Conservation (phyloP, 2,113 vertebrate species). For the Sakesphorus luctuosus region DNA sequence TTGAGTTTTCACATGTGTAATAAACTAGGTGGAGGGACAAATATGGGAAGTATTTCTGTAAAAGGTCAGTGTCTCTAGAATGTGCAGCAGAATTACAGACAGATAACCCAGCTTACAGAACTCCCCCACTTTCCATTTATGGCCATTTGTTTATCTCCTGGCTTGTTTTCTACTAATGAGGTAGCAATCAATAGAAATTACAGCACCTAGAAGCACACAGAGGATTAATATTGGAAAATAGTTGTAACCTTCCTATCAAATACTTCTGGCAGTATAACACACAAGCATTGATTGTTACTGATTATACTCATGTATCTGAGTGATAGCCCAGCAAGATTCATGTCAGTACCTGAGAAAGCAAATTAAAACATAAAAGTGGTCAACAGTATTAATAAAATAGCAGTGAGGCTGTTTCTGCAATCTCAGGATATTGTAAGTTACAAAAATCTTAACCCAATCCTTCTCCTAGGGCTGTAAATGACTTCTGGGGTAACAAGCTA, state of each 20-base stretch:
- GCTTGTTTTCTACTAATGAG: neutral
- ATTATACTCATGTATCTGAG: neutral
- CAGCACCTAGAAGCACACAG: neutral
- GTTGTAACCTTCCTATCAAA: neutral
- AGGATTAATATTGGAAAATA: neutral
- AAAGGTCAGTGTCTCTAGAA: neutral
- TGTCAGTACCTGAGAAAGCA: neutral
- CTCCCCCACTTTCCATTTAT: neutral
- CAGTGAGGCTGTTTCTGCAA: neutral
- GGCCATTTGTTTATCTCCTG: neutral
- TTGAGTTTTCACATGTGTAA: neutral
- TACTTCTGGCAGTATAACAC: neutral
- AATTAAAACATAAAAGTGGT: neutral
- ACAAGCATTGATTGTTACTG: neutral
- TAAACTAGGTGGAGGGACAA: neutral
- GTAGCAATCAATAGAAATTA: neutral
- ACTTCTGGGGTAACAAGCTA: neutral
- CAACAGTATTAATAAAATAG: neutral
- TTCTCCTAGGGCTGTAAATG: neutral
- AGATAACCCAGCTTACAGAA: neutral
- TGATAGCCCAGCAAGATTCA: neutral
- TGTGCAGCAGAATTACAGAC: neutral
- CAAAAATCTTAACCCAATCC: neutral
- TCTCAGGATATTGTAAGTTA: neutral
- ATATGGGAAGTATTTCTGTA: neutral